phyloP scores from a whole-genome alignment of 2,113 vertebrate species.

The Pagrus major region DNA sequence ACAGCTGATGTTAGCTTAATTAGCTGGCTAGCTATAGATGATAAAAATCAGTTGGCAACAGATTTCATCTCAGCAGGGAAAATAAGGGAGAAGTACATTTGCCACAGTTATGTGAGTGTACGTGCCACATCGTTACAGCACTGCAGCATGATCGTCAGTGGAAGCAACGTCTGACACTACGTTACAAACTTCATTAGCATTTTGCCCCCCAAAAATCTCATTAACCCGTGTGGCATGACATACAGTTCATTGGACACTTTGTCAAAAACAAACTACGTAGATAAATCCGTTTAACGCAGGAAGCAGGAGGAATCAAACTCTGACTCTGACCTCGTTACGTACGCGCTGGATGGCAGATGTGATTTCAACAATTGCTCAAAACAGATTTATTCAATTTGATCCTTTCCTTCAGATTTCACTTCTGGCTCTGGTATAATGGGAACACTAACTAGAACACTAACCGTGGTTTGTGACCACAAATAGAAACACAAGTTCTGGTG shows the following conservation, averaged over 20 bases:
- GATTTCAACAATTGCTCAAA: slow-evolving; percentile 33
- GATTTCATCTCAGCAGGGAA: neutral
- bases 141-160: neutral
- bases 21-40: neutral
- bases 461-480: slow-evolving; percentile 41
- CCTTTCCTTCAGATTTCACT: slow-evolving; percentile 35
- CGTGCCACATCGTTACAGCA: neutral
- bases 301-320: neutral
- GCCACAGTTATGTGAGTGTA: neutral
- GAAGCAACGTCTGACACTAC: neutral
- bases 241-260: neutral
- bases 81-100: neutral
- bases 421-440: slow-evolving; percentile 27
- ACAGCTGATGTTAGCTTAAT: neutral
- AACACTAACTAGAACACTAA: slow-evolving; percentile 31
- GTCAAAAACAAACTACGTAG: neutral
- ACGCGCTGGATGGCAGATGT: slow-evolving; percentile 25
- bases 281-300: neutral
- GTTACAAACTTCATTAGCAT: neutral
- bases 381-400: slow-evolving; percentile 41
- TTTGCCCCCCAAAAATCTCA: neutral
- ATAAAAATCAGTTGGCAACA: neutral
- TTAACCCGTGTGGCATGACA: neutral
- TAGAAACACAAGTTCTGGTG: slow-evolving; percentile 55
- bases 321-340: neutral